Evolutionary conservation across 2,888 invertebrate species (phyloP).

Genomic region (Euplagia quadripunctaria): DNA sequence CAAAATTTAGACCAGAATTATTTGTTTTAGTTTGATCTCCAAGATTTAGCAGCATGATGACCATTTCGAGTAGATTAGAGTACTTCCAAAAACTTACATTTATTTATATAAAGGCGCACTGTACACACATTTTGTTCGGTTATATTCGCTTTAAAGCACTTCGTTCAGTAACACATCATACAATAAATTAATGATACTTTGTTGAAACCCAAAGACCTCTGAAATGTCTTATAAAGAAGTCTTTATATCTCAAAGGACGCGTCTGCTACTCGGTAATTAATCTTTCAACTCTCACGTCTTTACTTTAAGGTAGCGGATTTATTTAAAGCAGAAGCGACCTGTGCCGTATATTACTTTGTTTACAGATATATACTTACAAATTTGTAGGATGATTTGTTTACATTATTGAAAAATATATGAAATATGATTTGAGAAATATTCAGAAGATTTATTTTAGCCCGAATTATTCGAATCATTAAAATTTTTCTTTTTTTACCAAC

Average conservation of each 20-base stretch:
- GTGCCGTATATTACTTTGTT: too few relatives aligned
- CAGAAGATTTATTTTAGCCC: too few relatives aligned
- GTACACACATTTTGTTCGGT: neutral
- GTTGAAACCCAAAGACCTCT: constrained; percentile 37
- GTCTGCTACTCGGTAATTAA: constrained; percentile 58
- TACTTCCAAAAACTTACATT: neutral
- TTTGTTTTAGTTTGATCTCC: too few relatives aligned
- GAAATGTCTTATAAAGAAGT: constrained; percentile 47
- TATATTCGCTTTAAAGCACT: neutral
- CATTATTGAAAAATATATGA: neutral
- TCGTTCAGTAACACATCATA: constrained; percentile 24
- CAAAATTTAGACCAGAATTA: too few relatives aligned
- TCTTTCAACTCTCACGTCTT: constrained; percentile 58
- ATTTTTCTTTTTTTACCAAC: too few relatives aligned
- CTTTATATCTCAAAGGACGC: constrained; percentile 55
- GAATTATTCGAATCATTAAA: too few relatives aligned
- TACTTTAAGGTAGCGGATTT: constrained; percentile 24
- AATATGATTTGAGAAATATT: too few relatives aligned
- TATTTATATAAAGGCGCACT: neutral
- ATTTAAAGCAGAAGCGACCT: neutral
- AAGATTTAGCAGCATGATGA: too few relatives aligned
- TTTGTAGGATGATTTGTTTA: neutral
- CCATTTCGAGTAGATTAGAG: too few relatives aligned
- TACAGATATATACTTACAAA: neutral
- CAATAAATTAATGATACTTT: constrained; percentile 38